Percentiles rank a stretch among this genome's conserved stretches.
Evolutionary conservation across 2,888 invertebrate genomes (phyloP).

Genomic region (Callyntrura guangdongensis): DNA sequence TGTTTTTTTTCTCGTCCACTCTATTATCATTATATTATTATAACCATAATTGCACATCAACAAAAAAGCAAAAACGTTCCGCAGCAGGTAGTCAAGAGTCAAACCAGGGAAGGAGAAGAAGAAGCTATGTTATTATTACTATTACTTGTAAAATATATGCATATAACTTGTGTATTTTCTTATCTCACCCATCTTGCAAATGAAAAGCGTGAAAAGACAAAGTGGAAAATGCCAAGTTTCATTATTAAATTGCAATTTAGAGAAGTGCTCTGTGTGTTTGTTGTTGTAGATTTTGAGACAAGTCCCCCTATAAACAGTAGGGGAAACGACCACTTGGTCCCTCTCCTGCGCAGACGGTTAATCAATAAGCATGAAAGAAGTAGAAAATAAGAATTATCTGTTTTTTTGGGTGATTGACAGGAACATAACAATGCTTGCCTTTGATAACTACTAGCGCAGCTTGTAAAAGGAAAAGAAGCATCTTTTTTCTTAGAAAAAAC

Average conservation of each 20-base stretch:
- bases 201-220: slow-evolving; percentile 34
- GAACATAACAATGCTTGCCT: slow-evolving; percentile 23
- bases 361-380: not conserved
- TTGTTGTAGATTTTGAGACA: not conserved
- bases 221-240: slow-evolving; percentile 45
- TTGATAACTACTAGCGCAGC: not conserved
- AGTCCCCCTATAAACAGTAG: not conserved
- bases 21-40: not conserved
- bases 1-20: slow-evolving; percentile 8
- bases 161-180: not conserved
- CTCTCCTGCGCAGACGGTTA: not conserved
- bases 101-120: not conserved
- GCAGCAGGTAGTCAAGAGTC: slow-evolving; percentile 30
- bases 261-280: not conserved
- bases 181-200: not conserved
- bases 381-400: not conserved
- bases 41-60: not conserved
- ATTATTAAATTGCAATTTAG: not conserved
- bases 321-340: no score
- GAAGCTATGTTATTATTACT: no score
- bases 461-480: not conserved
- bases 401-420: slow-evolving; percentile 10
- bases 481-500: not conserved
- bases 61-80: not conserved
- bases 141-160: not conserved